Percentiles rank a stretch among this genome's conserved stretches.
These are phyloP conservation scores for Diarsia rubi DNA, from an alignment of 2,888 invertebrate genomes.

Conservation along the genomic window DNA sequence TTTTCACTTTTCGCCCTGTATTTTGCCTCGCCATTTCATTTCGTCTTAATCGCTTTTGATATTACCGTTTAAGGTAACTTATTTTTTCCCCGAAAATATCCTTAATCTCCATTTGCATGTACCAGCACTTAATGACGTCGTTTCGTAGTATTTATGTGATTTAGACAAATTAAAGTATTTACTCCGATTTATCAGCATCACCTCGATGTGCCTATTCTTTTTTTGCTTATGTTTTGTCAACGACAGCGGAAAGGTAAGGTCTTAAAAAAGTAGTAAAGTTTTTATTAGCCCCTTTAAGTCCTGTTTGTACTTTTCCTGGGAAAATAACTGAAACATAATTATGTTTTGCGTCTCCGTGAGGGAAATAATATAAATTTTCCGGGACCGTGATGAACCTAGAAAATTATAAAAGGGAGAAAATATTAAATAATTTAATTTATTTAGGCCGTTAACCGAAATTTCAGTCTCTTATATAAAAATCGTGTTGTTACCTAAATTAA, in stretches of 20 bases:
- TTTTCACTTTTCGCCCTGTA: constrained; percentile 18
- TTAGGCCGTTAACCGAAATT: constrained; percentile 6
- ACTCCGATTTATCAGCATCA: constrained; percentile 38
- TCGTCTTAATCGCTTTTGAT: constrained; percentile 67
- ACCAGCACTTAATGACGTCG: constrained; percentile 43
- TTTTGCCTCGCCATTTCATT: constrained; percentile 47
- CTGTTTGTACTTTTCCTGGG: constrained; percentile 38
- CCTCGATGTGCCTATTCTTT: constrained; percentile 5
- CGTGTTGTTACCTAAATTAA: constrained; percentile 6
- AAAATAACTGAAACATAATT: constrained; percentile 57
- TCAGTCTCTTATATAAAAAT: not conserved
- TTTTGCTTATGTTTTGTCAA: constrained; percentile 34
- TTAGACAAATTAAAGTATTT: constrained; percentile 51
- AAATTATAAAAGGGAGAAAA: constrained; percentile 33
- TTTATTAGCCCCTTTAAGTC: constrained; percentile 46
- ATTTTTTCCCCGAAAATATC: constrained; percentile 34
- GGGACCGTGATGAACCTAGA: constrained; percentile 27
- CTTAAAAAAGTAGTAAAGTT: constrained; percentile 58
- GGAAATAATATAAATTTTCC: constrained; percentile 50
- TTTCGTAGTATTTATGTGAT: constrained; percentile 45
- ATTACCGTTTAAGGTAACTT: constrained; percentile 55
- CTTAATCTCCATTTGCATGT: constrained; percentile 54
- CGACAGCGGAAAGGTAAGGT: constrained; percentile 32
- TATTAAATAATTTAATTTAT: constrained; percentile 30
- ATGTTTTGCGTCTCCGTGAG: constrained; percentile 42